Evolutionary conservation across 2,888 invertebrate genomes (phyloP).

Genomic region (Baccha elongata): DNA sequence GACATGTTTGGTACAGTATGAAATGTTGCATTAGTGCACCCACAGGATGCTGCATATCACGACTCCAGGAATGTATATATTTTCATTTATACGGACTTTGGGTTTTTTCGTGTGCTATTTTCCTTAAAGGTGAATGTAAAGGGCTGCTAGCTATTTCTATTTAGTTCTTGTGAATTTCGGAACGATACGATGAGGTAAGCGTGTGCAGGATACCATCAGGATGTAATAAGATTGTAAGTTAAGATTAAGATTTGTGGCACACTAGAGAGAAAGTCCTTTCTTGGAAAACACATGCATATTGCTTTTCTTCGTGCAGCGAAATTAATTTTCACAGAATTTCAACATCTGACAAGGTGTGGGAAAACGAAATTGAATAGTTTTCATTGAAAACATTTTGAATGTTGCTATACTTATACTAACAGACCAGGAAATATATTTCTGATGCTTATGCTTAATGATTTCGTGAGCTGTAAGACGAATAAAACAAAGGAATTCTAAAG

Average conservation of each 20-base stretch:
- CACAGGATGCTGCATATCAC: conserved; percentile 37
- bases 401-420: too few relatives aligned
- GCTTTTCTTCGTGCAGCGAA: conserved; percentile 34
- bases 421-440: too few relatives aligned
- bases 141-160: conserved; percentile 37
- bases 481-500: too few relatives aligned
- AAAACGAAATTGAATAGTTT: too few relatives aligned
- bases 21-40: conserved; percentile 58
- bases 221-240: conserved; percentile 40
- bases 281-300: conserved; percentile 33
- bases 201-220: neutral
- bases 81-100: conserved; percentile 26
- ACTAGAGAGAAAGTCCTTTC: conserved; percentile 19
- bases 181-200: too few relatives aligned
- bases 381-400: too few relatives aligned
- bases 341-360: too few relatives aligned
- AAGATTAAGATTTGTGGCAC: conserved; percentile 63
- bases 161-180: conserved; percentile 11
- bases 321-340: conserved; percentile 35
- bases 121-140: conserved; percentile 19
- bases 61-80: conserved; percentile 20
- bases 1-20: conserved; percentile 27
- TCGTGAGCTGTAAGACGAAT: too few relatives aligned
- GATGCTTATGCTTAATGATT: too few relatives aligned
- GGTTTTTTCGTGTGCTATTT: conserved; percentile 2